Conservation (phyloP, 1,140 invertebrate species). For the Gryon sp. region DNA sequence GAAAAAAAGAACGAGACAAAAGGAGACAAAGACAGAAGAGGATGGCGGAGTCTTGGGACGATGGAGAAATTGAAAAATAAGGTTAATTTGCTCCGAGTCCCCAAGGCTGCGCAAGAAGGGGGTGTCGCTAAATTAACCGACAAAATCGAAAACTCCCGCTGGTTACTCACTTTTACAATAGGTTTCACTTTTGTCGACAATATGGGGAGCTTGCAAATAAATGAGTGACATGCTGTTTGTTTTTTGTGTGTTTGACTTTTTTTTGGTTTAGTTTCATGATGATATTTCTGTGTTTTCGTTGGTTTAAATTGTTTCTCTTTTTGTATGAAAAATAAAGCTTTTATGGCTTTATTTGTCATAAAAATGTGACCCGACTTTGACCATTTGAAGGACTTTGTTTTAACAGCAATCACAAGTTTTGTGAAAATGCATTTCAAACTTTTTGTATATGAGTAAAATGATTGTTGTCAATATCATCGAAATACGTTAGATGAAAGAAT, state of each 20-base stretch:
- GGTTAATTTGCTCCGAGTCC: slow-evolving; percentile 61
- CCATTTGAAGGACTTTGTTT: not conserved
- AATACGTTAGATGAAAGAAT: slow-evolving; percentile 8
- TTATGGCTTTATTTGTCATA: not conserved
- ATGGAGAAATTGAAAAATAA: slow-evolving; percentile 67
- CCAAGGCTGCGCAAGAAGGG: slow-evolving; percentile 23
- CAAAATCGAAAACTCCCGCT: slow-evolving; percentile 49
- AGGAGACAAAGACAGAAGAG: too few relatives aligned
- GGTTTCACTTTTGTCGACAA: slow-evolving; percentile 29
- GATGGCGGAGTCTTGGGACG: slow-evolving; percentile 24
- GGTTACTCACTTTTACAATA: slow-evolving; percentile 46
- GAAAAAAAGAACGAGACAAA: slow-evolving; percentile 17
- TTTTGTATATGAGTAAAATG: not conserved
- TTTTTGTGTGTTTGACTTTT: slow-evolving; percentile 3
- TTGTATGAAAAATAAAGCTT: too few relatives aligned
- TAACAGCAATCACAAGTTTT: not conserved
- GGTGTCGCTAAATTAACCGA: slow-evolving; percentile 60
- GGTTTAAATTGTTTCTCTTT: not conserved
- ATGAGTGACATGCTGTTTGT: not conserved
- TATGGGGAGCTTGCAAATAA: slow-evolving; percentile 2
- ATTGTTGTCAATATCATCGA: slow-evolving; percentile 7
- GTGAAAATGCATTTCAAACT: not conserved
- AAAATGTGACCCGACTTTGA: not conserved
- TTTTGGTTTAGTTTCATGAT: too few relatives aligned
- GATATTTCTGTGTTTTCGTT: too few relatives aligned